A percentile compares a stretch with the other conserved stretches of the same genome.
phyloP scores from a whole-genome alignment of 2,113 vertebrate genomes.

The Syrrhaptes paradoxus region DNA sequence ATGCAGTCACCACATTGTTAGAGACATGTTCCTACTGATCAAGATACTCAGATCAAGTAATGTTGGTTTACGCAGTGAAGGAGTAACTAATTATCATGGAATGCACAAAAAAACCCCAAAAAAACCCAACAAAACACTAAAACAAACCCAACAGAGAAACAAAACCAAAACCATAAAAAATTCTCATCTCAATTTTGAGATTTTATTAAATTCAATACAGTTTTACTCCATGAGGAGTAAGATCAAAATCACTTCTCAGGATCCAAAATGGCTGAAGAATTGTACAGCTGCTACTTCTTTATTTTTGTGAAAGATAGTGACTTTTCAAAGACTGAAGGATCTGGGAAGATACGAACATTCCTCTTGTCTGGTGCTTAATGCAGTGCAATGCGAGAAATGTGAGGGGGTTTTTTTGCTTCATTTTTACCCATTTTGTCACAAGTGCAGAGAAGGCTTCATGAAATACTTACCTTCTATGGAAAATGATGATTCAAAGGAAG shows the following conservation, averaged over 20 bases:
- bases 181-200: neutral
- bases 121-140: neutral
- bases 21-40: accelerated
- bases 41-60: neutral
- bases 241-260: neutral
- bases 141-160: no score
- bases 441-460: neutral
- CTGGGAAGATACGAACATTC: neutral
- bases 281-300: neutral
- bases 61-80: neutral
- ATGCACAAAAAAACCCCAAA: neutral
- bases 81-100: neutral
- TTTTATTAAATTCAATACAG: neutral
- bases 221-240: neutral
- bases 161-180: neutral
- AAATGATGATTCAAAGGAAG: neutral
- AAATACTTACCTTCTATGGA: accelerated
- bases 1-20: neutral
- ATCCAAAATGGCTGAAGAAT: neutral
- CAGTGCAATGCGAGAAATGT: accelerated
- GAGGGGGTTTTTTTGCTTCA: no score
- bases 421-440: neutral
- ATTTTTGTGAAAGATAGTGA: neutral
- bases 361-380: neutral
- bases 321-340: neutral